Conservation (phyloP, 2,113 vertebrate genomes). For the Ageneiosus marmoratus region DNA sequence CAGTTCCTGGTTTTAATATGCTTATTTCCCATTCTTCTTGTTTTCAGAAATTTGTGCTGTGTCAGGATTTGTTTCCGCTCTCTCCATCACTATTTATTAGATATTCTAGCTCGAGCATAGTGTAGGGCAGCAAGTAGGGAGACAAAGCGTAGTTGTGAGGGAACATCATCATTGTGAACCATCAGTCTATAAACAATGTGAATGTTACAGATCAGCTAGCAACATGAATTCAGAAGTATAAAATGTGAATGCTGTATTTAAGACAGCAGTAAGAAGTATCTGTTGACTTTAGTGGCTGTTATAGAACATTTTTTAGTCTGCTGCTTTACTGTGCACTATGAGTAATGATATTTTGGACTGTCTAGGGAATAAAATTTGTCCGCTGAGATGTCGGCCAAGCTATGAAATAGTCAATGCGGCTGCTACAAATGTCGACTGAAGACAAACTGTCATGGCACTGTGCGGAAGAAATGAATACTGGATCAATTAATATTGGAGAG, state of each 20-base stretch:
- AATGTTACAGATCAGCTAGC: not conserved
- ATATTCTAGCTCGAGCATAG: not conserved
- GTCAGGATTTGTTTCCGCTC: not conserved
- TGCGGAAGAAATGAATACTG: conserved; percentile 2
- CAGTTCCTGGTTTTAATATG: not conserved
- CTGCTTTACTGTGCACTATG: not conserved
- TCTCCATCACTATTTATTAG: not conserved
- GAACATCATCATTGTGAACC: not conserved
- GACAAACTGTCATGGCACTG: not conserved
- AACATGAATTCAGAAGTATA: not conserved
- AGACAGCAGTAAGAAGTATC: not conserved
- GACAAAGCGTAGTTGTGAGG: not conserved
- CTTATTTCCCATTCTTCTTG: not conserved
- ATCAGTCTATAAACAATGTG: not conserved
- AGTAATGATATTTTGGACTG: not conserved
- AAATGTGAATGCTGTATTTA: not conserved
- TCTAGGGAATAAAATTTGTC: not conserved
- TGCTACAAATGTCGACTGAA: conserved; percentile 14
- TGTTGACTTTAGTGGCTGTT: not conserved
- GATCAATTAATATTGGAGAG: conserved; percentile 16
- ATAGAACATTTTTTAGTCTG: not conserved
- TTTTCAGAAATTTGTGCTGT: not conserved
- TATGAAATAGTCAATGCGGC: not conserved
- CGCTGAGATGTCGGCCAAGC: not conserved
- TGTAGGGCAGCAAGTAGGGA: not conserved